Conservation (phyloP, 2,888 invertebrate genomes). For the Geotrupes spiniger region DNA sequence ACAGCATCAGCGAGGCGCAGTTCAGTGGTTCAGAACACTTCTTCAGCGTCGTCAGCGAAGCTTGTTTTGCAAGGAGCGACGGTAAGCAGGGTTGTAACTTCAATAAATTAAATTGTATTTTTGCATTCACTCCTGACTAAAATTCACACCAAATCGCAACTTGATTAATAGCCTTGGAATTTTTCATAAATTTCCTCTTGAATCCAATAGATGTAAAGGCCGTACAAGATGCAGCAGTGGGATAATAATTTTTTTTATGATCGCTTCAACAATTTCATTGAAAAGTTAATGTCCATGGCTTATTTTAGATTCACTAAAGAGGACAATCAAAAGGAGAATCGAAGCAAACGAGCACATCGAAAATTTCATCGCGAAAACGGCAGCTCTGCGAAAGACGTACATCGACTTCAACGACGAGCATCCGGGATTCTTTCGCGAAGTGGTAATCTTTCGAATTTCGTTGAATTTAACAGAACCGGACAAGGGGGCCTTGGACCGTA, state of each 20-base stretch:
- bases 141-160: no score
- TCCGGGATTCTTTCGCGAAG: conserved; percentile 44
- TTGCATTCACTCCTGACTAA: neutral
- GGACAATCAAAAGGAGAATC: neutral
- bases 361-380: conserved; percentile 9
- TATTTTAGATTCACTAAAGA: neutral
- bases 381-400: conserved; percentile 20
- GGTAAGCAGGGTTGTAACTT: neutral
- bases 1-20: conserved; percentile 17
- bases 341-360: conserved; percentile 11
- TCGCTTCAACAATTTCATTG: no score
- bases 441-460: conserved; percentile 28
- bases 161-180: no score
- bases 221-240: no score
- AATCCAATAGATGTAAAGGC: no score
- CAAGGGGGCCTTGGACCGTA: no score
- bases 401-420: conserved; percentile 38
- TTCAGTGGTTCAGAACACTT: conserved; percentile 8
- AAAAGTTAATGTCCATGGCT: no score
- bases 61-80: neutral
- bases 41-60: conserved; percentile 16
- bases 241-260: no score
- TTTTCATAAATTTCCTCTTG: no score
- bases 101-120: neutral
- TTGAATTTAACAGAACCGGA: neutral